A percentile compares a stretch with the other conserved stretches of the same genome.
phyloP scores from a whole-genome alignment of 1,140 invertebrate species.

The Muscidifurax raptorellus region DNA sequence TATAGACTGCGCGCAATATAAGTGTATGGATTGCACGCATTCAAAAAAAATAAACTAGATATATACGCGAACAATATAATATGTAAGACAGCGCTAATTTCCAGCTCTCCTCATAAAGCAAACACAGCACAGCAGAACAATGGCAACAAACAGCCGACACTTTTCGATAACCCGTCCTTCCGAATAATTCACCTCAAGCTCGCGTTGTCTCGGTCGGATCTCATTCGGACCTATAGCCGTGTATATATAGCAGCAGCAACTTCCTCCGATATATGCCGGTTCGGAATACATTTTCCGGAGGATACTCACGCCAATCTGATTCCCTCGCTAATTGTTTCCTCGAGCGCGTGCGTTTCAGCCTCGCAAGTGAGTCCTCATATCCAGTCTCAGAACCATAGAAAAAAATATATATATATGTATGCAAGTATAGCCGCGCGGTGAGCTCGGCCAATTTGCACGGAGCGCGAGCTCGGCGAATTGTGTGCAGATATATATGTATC shows the following conservation, averaged over 20 bases:
- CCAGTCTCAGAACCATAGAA: neutral
- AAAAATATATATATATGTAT: neutral
- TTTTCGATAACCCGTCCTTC: constrained; percentile 15
- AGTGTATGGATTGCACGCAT: no score
- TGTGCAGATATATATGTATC: neutral
- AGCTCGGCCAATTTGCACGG: constrained; percentile 12
- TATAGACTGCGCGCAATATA: no score
- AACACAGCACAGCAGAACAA: neutral
- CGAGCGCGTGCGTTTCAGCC: constrained; percentile 6
- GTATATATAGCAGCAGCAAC: neutral
- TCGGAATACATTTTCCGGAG: constrained; percentile 49
- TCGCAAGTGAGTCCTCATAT: constrained; percentile 5
- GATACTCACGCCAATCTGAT: constrained; percentile 47
- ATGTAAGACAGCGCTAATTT: neutral
- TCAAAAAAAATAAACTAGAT: no score
- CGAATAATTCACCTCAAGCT: neutral
- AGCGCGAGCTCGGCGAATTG: neutral
- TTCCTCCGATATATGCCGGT: neutral
- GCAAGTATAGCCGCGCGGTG: neutral
- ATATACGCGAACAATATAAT: no score
- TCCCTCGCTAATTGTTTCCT: constrained; percentile 50
- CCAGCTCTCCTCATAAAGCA: neutral
- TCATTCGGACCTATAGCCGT: neutral
- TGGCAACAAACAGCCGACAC: neutral
- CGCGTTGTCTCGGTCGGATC: neutral